Conservation (phyloP, 1,140 invertebrate species). For the Hypothenemus hampei region DNA sequence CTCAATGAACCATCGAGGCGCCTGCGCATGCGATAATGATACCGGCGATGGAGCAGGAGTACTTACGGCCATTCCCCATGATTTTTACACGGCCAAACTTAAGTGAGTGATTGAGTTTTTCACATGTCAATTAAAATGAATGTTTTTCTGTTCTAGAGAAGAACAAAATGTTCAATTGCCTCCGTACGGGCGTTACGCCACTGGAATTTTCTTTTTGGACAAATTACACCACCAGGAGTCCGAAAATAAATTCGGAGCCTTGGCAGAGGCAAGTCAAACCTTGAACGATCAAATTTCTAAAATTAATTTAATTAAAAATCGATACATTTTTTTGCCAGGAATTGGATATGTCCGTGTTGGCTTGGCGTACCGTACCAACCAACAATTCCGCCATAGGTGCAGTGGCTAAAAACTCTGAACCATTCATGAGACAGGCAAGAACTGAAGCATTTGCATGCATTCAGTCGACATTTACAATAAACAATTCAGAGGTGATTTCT, state of each 20-base stretch:
- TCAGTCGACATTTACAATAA: too few relatives aligned
- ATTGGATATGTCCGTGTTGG: constrained; percentile 74
- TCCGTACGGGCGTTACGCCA: constrained; percentile 84
- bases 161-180: constrained; percentile 77
- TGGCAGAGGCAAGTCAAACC: constrained; percentile 56
- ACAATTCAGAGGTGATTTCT: too few relatives aligned
- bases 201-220: constrained; percentile 92
- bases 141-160: constrained; percentile 52
- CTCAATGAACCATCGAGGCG: constrained; percentile 98
- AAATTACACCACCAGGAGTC: constrained; percentile 73
- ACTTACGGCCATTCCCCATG: constrained; percentile 92
- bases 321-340: constrained; percentile 44
- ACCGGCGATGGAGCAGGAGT: constrained; percentile 98
- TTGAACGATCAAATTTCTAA: neutral
- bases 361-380: constrained; percentile 89
- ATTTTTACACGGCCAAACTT: constrained; percentile 80
- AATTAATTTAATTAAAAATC: constrained; percentile 3
- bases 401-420: constrained; percentile 90
- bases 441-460: too few relatives aligned
- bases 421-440: constrained; percentile 80
- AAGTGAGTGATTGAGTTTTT: constrained; percentile 53
- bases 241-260: constrained; percentile 73
- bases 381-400: constrained; percentile 80
- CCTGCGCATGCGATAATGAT: constrained; percentile 97
- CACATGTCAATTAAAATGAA: neutral